Evolutionary conservation across 2,113 vertebrate species (phyloP), one percentile per base, ranked within the genome.

Genomic region (Oreochromis spilurus): DNA sequence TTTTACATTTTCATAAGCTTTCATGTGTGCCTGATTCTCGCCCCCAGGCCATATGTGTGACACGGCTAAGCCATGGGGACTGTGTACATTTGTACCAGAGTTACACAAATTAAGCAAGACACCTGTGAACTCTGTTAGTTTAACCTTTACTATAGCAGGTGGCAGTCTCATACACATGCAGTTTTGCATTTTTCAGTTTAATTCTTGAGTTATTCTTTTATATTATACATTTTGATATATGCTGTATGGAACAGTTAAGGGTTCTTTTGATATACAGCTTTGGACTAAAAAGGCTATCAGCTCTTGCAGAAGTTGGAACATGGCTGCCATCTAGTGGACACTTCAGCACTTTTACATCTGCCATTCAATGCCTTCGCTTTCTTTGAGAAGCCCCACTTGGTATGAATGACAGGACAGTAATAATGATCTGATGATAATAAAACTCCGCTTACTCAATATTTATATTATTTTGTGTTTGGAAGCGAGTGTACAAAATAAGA

Each of bases 251-350:
- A 7, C 1, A 4, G 70, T 17, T 72, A 17, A 45, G 24, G 67
- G 5, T 26, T 48, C 40, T 72, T 72, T 72, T 7, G 45, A 48
- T 5, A 24, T 24, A 70, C 62, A 43, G 19, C 40, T 24, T 75
- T 75, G 67, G 16, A 29, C 70, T 48, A 19, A 70, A 75, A 48
- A 4, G 38, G 14, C 24, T 26, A 9, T 2, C 43, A 16, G 26
- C 43, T 75, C 16, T 48, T 75, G 43, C 4, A 26, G 19, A 19
- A 82, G n/a, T 9, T n/a, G 43, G 11, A 21, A 29, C 8, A 0
- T 53, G 77, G 6, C 48, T 54, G 80, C 82, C 89, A 82, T 75
- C 91, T 91, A 85, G 84, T 91, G 93, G 82, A 65, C 40, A 72
- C 5, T 0, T n/a, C 5, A 9, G 9, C 31, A 31, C 50, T 62